phyloP scores from a whole-genome alignment of 2,113 vertebrate genomes.

The Nothobranchius furzeri region DNA sequence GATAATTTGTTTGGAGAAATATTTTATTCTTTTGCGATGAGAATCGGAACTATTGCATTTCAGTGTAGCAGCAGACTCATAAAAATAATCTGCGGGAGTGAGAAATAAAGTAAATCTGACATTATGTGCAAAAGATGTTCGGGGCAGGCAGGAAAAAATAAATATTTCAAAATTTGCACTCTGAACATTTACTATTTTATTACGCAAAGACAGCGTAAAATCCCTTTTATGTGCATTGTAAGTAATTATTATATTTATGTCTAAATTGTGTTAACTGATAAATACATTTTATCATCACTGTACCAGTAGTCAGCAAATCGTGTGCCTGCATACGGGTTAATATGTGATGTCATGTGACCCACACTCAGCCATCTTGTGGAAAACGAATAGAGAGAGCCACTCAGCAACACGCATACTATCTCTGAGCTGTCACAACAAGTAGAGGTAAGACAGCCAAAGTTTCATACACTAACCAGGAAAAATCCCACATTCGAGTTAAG shows the following conservation, averaged over 20 bases:
- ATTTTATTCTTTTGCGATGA: too few relatives aligned
- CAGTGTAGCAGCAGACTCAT: too few relatives aligned
- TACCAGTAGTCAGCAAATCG: conserved; percentile 61
- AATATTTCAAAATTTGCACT: too few relatives aligned
- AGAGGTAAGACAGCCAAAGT: conserved; percentile 82
- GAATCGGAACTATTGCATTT: too few relatives aligned
- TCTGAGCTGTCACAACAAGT: conserved; percentile 82
- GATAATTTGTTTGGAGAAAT: too few relatives aligned
- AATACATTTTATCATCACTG: background rate
- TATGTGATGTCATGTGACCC: conserved; percentile 78
- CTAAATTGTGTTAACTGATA: background rate
- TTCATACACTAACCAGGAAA: conserved; percentile 42
- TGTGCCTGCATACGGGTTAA: conserved; percentile 67
- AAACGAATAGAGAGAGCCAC: conserved; percentile 68
- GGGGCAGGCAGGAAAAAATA: too few relatives aligned
- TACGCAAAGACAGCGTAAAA: conserved; percentile 1
- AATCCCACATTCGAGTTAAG: conserved; percentile 22
- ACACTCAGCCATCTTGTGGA: conserved; percentile 84
- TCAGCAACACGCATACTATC: conserved; percentile 80
- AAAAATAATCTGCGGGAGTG: too few relatives aligned
- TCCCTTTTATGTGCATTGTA: background rate
- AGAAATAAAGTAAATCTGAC: too few relatives aligned
- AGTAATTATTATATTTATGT: background rate
- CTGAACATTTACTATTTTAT: too few relatives aligned
- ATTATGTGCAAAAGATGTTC: too few relatives aligned